These are phyloP conservation scores for Bombus ignitus DNA, from an alignment of 1,140 invertebrate species.

Conservation along the genomic window DNA sequence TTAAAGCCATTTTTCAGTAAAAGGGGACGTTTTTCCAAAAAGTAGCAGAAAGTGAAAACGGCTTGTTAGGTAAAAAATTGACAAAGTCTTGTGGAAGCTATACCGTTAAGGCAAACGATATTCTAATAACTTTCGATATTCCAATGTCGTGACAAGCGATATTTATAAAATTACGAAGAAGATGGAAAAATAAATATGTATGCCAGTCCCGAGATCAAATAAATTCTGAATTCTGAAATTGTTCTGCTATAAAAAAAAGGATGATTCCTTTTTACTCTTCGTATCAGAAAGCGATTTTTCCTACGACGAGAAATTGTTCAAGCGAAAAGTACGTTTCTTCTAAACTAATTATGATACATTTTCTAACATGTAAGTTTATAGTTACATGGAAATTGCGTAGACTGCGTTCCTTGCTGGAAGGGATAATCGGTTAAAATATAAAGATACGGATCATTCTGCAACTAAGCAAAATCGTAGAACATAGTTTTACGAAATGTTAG, in stretches of 20 bases:
- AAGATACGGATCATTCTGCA: constrained; percentile 2
- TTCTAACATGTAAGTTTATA: background rate
- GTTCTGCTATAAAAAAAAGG: background rate
- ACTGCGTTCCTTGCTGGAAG: background rate
- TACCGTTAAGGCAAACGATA: no score
- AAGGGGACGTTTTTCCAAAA: no score
- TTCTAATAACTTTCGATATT: no score
- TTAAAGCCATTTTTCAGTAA: no score
- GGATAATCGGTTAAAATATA: background rate
- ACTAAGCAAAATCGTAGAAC: constrained; percentile 21
- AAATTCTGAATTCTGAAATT: background rate
- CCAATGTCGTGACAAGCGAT: background rate
- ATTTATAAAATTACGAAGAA: background rate
- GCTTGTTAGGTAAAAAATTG: no score
- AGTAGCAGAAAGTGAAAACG: no score
- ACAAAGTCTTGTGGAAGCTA: no score
- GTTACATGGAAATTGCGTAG: constrained; percentile 21
- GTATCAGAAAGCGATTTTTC: background rate
- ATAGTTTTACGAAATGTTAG: constrained; percentile 18
- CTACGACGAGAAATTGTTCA: background rate
- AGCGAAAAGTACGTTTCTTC: background rate
- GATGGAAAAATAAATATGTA: no score
- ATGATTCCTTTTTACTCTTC: background rate
- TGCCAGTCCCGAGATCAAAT: background rate
- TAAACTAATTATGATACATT: background rate